A percentile compares a stretch with the other conserved stretches of the same genome.
Conservation (phyloP, 2,113 vertebrate species). For the Amblyopsis rosae region DNA sequence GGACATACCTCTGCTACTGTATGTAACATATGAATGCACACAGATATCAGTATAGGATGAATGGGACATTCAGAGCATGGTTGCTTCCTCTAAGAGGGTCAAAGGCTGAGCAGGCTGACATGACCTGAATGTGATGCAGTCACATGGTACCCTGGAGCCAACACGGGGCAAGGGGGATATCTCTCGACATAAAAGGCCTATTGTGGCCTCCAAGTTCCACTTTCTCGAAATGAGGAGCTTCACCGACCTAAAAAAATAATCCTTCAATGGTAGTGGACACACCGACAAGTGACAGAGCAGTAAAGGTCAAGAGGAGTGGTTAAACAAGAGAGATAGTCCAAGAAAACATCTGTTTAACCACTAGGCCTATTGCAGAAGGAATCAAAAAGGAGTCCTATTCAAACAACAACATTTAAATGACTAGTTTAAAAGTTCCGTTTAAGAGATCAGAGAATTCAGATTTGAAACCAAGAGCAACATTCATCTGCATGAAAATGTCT, state of each 20-base stretch:
- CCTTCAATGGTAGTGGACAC: constrained; percentile 1
- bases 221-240: constrained; percentile 47
- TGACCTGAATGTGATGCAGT: constrained; percentile 71
- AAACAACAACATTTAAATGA: constrained; percentile 1
- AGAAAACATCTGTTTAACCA: constrained; percentile 3
- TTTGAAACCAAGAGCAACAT: not conserved
- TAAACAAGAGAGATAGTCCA: constrained; percentile 1
- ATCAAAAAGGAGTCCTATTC: not conserved
- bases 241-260: constrained; percentile 11
- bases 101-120: constrained; percentile 52
- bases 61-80: constrained; percentile 44
- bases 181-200: constrained; percentile 62
- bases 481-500: not conserved
- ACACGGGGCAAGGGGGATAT: constrained; percentile 54
- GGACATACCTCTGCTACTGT: constrained; percentile 18
- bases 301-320: constrained; percentile 1
- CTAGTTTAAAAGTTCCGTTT: constrained; percentile 1
- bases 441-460: not conserved
- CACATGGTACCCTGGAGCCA: constrained; percentile 71
- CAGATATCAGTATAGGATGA: constrained; percentile 44
- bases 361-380: not conserved
- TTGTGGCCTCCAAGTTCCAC: constrained; percentile 61
- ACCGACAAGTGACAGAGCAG: not conserved
- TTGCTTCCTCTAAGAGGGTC: constrained; percentile 49
- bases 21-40: constrained; percentile 34